Base-by-base conservation (phyloP, 2,113 vertebrate species). In the Mustela nigripes region DNA sequence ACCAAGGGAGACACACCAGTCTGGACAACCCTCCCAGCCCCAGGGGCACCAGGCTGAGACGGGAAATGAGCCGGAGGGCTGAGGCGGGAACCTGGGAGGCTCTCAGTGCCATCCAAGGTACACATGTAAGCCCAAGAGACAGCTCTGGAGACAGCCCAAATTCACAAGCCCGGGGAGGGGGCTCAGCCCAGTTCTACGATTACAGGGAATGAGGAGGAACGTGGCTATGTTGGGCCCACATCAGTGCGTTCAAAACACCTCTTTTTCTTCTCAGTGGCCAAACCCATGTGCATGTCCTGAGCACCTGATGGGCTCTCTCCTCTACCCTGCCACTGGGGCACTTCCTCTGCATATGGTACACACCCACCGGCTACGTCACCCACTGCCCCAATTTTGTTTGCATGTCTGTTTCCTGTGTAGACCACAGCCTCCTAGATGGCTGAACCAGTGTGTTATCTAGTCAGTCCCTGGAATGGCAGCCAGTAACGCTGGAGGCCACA, bases 391-490 rank as follows among this genome's bases (percentile, higher is more conserved):
- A 0, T 31, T 50, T 62, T 53, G 62, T 89, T 87, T 90, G 79
- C 42, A 58, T 63, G 48, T 90, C 86, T 89, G 33, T 50, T 97
- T 96, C 87, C 87, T 80, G 36, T 58, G 76, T 33, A 76, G 67
- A 80, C 67, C 86, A 84, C 83, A 95, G 36, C 18, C 84, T 65
- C 73, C 65, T 73, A 78, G 65, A 45, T 1, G 19, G 39, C 78
- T 12, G 12, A 84, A 71, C 80, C 4, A 0, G 19, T 33, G 45
- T 45, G 71, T 65, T 76, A 4, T 36, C 76, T 85, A 62, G 48
- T 81, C 16, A 21, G 33, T 9, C 63, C 39, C 14, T n/a, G 28
- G 88, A 82, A 91, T 26, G 21, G 26, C 71, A 91, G 71, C 18
- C 26, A 53, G 6, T 22, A 89, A 58, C 82, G 7, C 53, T 0